Evolutionary conservation across 1,140 invertebrate genomes (phyloP), one percentile per base, ranked within the genome.

Genomic region (Elysia chlorotica): DNA sequence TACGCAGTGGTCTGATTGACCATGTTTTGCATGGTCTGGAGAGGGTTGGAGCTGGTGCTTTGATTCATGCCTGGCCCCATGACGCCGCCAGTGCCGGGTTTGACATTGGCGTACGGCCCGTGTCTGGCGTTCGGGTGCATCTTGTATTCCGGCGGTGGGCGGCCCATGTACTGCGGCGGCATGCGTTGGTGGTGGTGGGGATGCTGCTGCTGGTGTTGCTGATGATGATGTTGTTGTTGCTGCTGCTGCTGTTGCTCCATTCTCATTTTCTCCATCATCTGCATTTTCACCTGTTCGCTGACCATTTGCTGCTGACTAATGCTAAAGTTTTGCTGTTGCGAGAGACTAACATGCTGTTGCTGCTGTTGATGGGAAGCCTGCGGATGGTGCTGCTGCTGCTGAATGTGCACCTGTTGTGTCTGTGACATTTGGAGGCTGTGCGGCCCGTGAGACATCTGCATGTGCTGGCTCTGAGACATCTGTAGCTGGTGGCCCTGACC

Each of bases 391-490:
- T 30, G 62, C 73, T 90, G 91, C 73, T 95, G 93, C 83, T 95
- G 93, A n/a, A n/a, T n/a, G n/a, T n/a, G n/a, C 75, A 95, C 86
- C 82, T 95, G 93, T 83, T 95, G 94, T 21, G 93, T 93, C 86
- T 95, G 94, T 80, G 93, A 93, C 87, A 95, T 93, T 85, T 94
- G 93, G 76, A 95, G 75, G 38, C 83, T 78, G 41, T 85, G 83
- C 31, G 79, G 70, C 23, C 81, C 81, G 65, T 85, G 82, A 1
- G 80, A 81, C 23, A 87, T 76, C 57, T 87, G 83, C 79, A 87
- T 77, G 38, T 85, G 82, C 70, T 85, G 84, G 4, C 78, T 79
- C 48, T 84, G 84, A n/a, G 79, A 80, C 10, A 76, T 61, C 71
- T 81, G 81, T 33, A 76, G 73, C 21, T 85, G 83, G 70, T 87